Evolutionary conservation across 2,888 invertebrate species (phyloP), one percentile per base, ranked within the genome.

Genomic region (Myopa tessellatipennis): DNA sequence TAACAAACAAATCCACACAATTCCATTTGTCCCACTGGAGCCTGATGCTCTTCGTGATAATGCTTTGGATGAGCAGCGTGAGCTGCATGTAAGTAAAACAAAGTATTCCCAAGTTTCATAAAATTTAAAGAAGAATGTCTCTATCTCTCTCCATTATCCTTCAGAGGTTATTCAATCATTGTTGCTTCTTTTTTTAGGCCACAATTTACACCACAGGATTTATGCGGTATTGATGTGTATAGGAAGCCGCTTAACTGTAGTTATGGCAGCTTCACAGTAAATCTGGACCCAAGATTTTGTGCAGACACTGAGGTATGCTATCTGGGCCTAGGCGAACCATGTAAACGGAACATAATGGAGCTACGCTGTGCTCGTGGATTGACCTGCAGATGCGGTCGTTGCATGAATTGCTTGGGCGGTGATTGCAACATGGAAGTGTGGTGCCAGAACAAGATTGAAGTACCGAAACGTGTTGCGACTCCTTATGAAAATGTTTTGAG

Each of bases 321-420:
- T 60, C 45, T 58, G 4, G 75, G 75, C 6, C 38, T 69, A 7
- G 68, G 75, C 16, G 75, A 75, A 65, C 26, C 68, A 6, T 75
- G 75, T 26, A 58, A 69, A 40, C 40, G 52, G 14, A 60, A 74
- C 10, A 61, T 58, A 4, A 16, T 50, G 12, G 75, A 75, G n/a
- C 38, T 40, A 45, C 68, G 60, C 16, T 75, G 75, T 69, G 75
- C 75, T 52, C 75, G 68, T 52, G 68, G 75, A 10, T 26, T 75
- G 40, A 26, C 75, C 34, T 75, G 75, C 38, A 75, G 34, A 14
- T 75, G 75, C 18, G 75, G 69, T 8, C 60, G 69, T 5, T 75
- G 75, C 60, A 69, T 69, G 69, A 69, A 69, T 18, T 75, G 75
- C 50, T 26, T 68, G 34, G 60, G 50, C 4, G 69, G 50, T 4